A percentile compares a stretch with the other conserved stretches of the same genome.
These are phyloP conservation scores for Rotaria macrura DNA, from an alignment of 2,888 invertebrate species.

Conservation along the genomic window DNA sequence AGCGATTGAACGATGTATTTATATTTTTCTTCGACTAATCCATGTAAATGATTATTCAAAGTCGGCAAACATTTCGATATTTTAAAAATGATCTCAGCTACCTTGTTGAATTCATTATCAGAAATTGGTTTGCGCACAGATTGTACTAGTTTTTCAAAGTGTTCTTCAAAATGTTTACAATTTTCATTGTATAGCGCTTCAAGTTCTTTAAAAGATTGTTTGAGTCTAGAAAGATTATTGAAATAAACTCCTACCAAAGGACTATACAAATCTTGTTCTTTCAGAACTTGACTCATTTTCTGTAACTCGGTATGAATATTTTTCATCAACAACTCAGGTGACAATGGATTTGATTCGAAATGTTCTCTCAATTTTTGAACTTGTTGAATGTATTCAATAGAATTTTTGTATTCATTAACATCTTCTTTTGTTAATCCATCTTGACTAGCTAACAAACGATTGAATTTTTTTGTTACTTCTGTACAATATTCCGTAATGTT, in stretches of 20 bases:
- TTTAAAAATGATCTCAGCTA: neutral
- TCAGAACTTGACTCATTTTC: neutral
- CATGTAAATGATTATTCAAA: neutral
- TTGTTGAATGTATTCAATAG: neutral
- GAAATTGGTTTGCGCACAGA: neutral
- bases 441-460: neutral
- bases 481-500: neutral
- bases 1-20: neutral
- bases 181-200: neutral
- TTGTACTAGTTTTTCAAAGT: neutral
- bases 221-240: neutral
- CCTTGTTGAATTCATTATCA: neutral
- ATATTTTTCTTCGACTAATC: neutral
- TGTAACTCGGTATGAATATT: neutral
- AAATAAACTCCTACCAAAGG: neutral
- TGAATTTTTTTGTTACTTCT: neutral
- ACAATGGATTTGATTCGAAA: neutral
- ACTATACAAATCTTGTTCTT: neutral
- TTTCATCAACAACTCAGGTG: neutral
- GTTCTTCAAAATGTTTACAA: neutral
- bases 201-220: neutral
- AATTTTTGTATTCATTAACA: neutral
- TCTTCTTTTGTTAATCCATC: neutral
- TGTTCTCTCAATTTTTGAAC: neutral
- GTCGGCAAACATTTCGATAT: neutral